Evolutionary conservation across 30 jellyfish, hydroid and myxozoan genomes (phyloP).

Genomic region (Mastigias papua): DNA sequence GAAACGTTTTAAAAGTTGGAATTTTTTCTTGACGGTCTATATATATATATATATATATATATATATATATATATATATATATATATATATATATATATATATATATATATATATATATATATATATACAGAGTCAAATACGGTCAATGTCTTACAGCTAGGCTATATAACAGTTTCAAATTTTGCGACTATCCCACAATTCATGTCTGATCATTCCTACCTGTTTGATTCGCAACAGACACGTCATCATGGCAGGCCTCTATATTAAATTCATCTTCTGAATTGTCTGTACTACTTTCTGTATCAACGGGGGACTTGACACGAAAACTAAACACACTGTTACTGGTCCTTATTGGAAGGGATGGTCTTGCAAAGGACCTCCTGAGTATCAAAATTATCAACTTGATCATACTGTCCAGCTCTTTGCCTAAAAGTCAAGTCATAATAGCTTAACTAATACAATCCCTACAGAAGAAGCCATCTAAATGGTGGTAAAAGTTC

Average conservation of each 20-base stretch:
- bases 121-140: too few relatives aligned
- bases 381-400: constrained; percentile 81
- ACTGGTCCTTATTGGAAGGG: constrained; percentile 49
- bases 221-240: neutral
- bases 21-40: too few relatives aligned
- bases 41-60: too few relatives aligned
- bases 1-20: too few relatives aligned
- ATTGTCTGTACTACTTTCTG: constrained; percentile 63
- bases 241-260: constrained; percentile 41
- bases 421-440: constrained; percentile 71
- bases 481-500: too few relatives aligned
- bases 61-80: too few relatives aligned
- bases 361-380: constrained; percentile 62
- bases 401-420: constrained; percentile 79
- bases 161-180: too few relatives aligned
- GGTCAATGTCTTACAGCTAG: too few relatives aligned
- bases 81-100: too few relatives aligned
- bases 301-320: constrained; percentile 19
- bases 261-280: constrained; percentile 55
- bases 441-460: neutral
- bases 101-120: too few relatives aligned
- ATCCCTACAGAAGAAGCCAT: too few relatives aligned
- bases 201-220: neutral
- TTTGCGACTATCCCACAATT: too few relatives aligned
- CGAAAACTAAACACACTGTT: constrained; percentile 50